phyloP scores from a whole-genome alignment of 2,113 vertebrate genomes.

The Gymnorhina tibicen region DNA sequence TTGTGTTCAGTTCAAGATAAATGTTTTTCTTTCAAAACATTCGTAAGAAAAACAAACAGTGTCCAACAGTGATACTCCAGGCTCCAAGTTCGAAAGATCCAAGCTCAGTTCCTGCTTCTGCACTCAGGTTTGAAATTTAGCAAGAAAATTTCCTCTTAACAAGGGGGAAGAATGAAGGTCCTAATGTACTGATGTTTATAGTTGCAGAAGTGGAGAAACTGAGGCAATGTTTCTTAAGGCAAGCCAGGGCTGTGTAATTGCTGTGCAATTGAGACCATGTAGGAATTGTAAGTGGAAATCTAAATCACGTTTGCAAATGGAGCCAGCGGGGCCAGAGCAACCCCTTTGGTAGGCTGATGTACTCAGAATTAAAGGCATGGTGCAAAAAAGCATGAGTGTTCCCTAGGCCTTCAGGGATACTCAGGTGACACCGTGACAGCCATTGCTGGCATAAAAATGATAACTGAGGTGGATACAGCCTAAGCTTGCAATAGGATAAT shows the following conservation, averaged over 20 bases:
- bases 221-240: neutral
- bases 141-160: neutral
- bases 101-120: neutral
- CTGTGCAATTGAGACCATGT: neutral
- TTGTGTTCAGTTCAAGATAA: neutral
- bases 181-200: neutral
- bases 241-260: neutral
- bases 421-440: neutral
- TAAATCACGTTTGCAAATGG: neutral
- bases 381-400: neutral
- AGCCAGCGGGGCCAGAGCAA: neutral
- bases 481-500: conserved; percentile 27
- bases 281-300: neutral
- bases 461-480: neutral
- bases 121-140: neutral
- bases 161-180: neutral
- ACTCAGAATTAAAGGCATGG: neutral
- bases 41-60: neutral
- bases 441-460: neutral
- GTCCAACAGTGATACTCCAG: neutral
- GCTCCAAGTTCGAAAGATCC: neutral
- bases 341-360: neutral
- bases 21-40: neutral
- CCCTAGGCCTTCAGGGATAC: neutral
- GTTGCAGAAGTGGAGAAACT: neutral